These are phyloP conservation scores for Drosophila watanabei DNA, from an alignment of 1,140 invertebrate species.

Conservation along the genomic window DNA sequence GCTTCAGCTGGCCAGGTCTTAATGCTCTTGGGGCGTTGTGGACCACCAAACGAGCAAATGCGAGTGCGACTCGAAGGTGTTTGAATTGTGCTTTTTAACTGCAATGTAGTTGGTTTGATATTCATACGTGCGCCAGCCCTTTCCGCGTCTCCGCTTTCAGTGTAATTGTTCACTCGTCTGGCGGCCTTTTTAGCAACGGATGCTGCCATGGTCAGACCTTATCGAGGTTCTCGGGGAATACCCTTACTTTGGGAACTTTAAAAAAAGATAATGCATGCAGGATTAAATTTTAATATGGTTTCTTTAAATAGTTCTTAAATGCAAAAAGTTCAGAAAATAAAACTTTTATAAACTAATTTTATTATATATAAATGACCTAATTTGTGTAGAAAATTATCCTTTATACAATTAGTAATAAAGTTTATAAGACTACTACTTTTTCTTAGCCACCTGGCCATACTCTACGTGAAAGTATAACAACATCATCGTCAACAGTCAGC, in stretches of 20 bases:
- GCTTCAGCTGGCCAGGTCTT: slow-evolving; percentile 37
- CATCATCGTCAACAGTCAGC: slow-evolving; percentile 25
- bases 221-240: slow-evolving; percentile 1
- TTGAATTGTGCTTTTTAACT: slow-evolving; percentile 82
- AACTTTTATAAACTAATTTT: no score
- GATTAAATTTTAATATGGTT: neutral
- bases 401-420: neutral
- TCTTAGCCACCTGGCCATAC: neutral
- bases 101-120: slow-evolving; percentile 81
- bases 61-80: slow-evolving; percentile 59
- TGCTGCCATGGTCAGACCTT: neutral
- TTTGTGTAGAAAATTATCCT: neutral
- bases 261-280: neutral
- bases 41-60: slow-evolving; percentile 78
- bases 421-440: neutral
- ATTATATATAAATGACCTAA: neutral
- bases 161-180: slow-evolving; percentile 35
- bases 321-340: neutral
- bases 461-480: slow-evolving; percentile 12
- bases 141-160: slow-evolving; percentile 9
- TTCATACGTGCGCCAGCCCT: slow-evolving; percentile 57
- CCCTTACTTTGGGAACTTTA: neutral
- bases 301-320: neutral
- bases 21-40: slow-evolving; percentile 71
- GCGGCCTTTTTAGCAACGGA: slow-evolving; percentile 49